A percentile compares a stretch with the other conserved stretches of the same genome.
Evolutionary conservation across 2,888 invertebrate genomes (phyloP).

Genomic region (Sepioteuthis lessoniana): DNA sequence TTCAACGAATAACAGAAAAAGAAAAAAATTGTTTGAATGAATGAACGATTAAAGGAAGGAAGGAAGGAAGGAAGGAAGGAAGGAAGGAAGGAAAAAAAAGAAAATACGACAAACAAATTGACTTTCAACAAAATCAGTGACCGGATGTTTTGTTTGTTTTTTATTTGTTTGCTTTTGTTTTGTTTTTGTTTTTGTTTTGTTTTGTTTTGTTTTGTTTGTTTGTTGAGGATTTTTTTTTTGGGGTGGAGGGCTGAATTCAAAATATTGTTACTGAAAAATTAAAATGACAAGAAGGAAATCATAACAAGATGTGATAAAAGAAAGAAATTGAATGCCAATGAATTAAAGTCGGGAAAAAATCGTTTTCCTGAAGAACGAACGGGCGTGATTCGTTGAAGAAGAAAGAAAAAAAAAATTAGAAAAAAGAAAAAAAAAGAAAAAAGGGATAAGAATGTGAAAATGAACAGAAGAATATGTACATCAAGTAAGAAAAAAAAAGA

Average conservation of each 20-base stretch:
- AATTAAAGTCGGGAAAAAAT: not conserved
- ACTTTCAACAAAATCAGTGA: not conserved
- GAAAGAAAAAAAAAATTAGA: not conserved
- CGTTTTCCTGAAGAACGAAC: not conserved
- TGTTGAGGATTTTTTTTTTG: too few relatives aligned
- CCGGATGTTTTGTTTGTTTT: not conserved
- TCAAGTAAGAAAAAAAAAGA: too few relatives aligned
- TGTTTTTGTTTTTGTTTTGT: too few relatives aligned
- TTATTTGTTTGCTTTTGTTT: not conserved
- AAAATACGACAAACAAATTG: not conserved
- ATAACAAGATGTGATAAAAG: not conserved
- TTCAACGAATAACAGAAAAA: not conserved
- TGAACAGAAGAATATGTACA: too few relatives aligned
- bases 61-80: not conserved
- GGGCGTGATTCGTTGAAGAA: not conserved
- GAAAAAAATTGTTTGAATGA: not conserved
- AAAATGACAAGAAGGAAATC: not conserved
- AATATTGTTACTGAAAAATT: conserved; percentile 14
- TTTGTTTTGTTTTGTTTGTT: too few relatives aligned
- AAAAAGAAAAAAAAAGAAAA: not conserved
- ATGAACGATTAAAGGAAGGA: not conserved
- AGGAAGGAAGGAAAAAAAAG: not conserved
- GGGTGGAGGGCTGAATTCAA: too few relatives aligned
- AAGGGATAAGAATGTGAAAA: not conserved
- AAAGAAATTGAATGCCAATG: not conserved